These are phyloP conservation scores for Dendrocincla tyrannina DNA, from an alignment of 2,797 vertebrate species.

Conservation along the genomic window DNA sequence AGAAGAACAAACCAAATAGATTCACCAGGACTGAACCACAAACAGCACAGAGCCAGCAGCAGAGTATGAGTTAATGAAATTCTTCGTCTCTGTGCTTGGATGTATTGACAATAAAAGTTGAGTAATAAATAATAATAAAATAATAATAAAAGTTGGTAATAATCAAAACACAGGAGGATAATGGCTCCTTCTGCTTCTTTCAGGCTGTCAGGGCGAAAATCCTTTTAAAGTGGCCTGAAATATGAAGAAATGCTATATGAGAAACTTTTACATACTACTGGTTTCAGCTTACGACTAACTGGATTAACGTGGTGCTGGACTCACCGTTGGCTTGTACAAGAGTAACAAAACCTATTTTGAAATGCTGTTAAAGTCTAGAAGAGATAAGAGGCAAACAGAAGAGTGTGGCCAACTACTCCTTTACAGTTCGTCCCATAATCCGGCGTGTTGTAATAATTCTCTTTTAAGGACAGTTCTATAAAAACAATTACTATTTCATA, in stretches of 20 bases:
- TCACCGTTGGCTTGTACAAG: not conserved
- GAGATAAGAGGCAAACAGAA: not conserved
- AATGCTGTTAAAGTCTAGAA: not conserved
- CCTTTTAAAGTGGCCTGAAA: not conserved
- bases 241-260: not conserved
- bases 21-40: not conserved
- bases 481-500: not conserved
- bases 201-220: not conserved
- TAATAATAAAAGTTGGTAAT: not conserved
- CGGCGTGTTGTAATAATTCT: accelerated
- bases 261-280: not conserved
- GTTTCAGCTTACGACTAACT: not conserved
- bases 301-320: not conserved
- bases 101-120: not conserved
- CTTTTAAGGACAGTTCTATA: not conserved
- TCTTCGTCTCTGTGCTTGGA: not conserved
- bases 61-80: not conserved
- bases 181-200: not conserved
- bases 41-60: accelerated
- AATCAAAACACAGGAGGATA: not conserved
- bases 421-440: not conserved
- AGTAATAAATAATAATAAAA: too few relatives aligned
- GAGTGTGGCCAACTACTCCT: not conserved
- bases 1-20: not conserved
- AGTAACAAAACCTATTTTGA: not conserved